A percentile compares a stretch with the other conserved stretches of the same genome.
These are phyloP conservation scores for Drosophila varians DNA, from an alignment of 1,140 invertebrate genomes.

Conservation along the genomic window DNA sequence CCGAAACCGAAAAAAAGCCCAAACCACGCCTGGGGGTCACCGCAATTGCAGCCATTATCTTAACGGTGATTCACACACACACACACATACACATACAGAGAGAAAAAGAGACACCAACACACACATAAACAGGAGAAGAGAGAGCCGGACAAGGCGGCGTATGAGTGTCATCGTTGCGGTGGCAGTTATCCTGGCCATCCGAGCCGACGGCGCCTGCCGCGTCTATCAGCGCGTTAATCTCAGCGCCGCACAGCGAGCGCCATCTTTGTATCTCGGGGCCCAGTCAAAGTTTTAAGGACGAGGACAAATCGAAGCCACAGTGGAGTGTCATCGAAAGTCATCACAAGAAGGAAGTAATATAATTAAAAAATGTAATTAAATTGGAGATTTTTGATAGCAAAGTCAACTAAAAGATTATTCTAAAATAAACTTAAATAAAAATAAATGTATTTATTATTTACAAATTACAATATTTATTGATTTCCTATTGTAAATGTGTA, in stretches of 20 bases:
- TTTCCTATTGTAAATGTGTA: neutral
- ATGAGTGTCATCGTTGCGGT: conserved; percentile 64
- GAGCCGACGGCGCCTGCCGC: conserved; percentile 62
- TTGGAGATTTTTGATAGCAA: too few species aligned
- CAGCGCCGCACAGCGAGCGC: conserved; percentile 44
- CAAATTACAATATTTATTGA: neutral
- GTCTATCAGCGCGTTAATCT: conserved; percentile 78
- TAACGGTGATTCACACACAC: conserved; percentile 65
- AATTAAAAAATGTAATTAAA: too few species aligned
- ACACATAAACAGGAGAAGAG: neutral
- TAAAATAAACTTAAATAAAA: too few species aligned
- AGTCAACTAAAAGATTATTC: too few species aligned
- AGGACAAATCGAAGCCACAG: conserved; percentile 38
- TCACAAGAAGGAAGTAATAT: too few species aligned
- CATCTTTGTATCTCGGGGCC: conserved; percentile 65
- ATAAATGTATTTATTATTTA: neutral
- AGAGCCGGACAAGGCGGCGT: conserved; percentile 56
- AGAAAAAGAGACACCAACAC: conserved; percentile 13
- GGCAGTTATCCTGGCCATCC: conserved; percentile 39
- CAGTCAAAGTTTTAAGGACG: conserved; percentile 10
- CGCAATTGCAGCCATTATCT: conserved; percentile 81
- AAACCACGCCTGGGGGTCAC: conserved; percentile 79
- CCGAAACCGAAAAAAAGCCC: conserved; percentile 69
- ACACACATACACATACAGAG: conserved; percentile 10
- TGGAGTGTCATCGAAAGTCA: conserved; percentile 9